phyloP scores from a whole-genome alignment of 2,888 invertebrate species.

The Baccha elongata region DNA sequence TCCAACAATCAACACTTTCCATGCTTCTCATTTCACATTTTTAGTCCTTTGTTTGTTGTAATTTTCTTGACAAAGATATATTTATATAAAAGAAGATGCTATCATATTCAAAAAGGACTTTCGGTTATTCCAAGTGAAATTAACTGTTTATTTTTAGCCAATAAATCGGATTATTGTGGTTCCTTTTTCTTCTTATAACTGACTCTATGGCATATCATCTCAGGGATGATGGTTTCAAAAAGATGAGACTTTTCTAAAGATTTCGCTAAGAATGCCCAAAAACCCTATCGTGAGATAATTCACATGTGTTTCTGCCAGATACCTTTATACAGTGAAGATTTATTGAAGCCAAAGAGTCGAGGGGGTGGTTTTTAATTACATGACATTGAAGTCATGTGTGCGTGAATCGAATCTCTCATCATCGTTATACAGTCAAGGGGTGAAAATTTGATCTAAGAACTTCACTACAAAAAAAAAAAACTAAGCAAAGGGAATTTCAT shows the following conservation, averaged over 20 bases:
- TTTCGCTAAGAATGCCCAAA: conserved; percentile 42
- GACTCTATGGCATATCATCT: neutral
- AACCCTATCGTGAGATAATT: conserved; percentile 65
- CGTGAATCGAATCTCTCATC: conserved; percentile 41
- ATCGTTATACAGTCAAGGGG: conserved; percentile 46
- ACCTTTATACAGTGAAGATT: conserved; percentile 13
- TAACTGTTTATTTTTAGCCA: conserved; percentile 73
- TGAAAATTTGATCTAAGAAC: conserved; percentile 68
- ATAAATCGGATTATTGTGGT: conserved; percentile 74
- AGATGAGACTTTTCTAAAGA: conserved; percentile 45
- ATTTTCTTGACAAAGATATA: neutral
- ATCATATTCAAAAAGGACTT: conserved; percentile 53
- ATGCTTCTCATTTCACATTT: neutral
- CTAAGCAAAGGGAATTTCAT: conserved; percentile 47
- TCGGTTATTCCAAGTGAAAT: conserved; percentile 57
- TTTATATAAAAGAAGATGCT: neutral
- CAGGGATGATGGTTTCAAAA: neutral
- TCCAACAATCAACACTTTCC: conserved; percentile 22
- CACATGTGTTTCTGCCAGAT: conserved; percentile 60
- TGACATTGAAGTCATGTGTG: conserved; percentile 70
- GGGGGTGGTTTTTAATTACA: conserved; percentile 69
- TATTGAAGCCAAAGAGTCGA: conserved; percentile 51
- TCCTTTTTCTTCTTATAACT: conserved; percentile 30
- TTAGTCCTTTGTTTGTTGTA: conserved; percentile 5
- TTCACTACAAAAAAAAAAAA: too few relatives aligned